Evolutionary conservation across 2,888 invertebrate genomes (phyloP), one percentile per base, ranked within the genome.

Genomic region (Cryptophagus acutangulus): DNA sequence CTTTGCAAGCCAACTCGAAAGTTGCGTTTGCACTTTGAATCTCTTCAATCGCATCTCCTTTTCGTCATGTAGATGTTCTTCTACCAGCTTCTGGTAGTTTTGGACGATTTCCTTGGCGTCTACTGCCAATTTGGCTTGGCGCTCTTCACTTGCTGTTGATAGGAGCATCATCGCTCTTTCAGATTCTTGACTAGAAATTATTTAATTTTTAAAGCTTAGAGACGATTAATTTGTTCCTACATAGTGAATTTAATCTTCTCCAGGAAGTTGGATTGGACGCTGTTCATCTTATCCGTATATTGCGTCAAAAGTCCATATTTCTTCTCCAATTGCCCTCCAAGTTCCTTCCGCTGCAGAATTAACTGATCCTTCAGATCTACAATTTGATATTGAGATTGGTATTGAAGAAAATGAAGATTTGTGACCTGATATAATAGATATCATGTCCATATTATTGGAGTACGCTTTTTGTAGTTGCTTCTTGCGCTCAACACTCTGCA

Each of bases 1-100:
- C 52, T 77, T 78, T 40, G 73, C 70, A 4, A 80, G 61, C 76
- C 78, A 77, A 24, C 73, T 74, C 2, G 73, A 50, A 38, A 79
- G 54, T 54, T 78, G 76, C 0, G 75, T 73, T 52, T 79, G 78
- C 17, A 75, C 71, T 65, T 78, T 79, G 39, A 71, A 71, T 51
- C 77, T 74, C 48, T 74, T 72, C 1, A 69, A 69, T 43, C 78
- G 68, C 37, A 76, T 67, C 20, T 65, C 66, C 49, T 77, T 78
- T 55, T 80, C 80, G 1, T 72, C 69, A 1, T 61, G 52, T 1
- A 79, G 53, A 59, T 80, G 71, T 2, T 62, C 52, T 18, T 61
- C 66, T 12, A 78, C 56, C n/a, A 75, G 48, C 2, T 48, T 55
- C 18, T 74, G 67, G 45, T 74, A 78, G 5, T 69, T 61, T 1